Base-by-base conservation (phyloP, 2,888 invertebrate species). In the Cotesia congregata region DNA sequence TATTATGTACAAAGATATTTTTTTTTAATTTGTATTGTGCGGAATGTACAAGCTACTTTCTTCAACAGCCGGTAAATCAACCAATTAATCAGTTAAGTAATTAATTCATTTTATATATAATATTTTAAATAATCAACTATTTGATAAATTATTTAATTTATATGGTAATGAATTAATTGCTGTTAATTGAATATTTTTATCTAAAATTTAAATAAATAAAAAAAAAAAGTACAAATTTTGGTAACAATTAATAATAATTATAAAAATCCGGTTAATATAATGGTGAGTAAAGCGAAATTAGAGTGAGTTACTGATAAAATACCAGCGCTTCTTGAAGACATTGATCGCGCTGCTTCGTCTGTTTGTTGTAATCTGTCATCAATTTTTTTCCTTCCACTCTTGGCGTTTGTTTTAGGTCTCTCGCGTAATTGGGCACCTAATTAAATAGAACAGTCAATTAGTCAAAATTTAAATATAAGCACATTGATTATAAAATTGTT, bases 261-360 rank as follows among this genome's bases (percentile, higher is more conserved):
- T 77, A 81, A 79, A 39, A 81, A 67, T 15, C 70, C 67, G 0
- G 77, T 78, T 0, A 80, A 68, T 6, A 80, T 38, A 60, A 81
- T 77, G 6, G 77, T 61, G 17, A 76, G 68, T 7, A 73, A 38
- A n/a, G 71, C 77, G 17, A 75, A 61, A 41, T 79, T 74, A 5
- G 77, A 72, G 64, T 72, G 75, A 3, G 78, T 71, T n/a, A 79
- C 73, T 61, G 79, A 80, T 41, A 76, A 20, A 15, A 76, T 72
- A 67, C 80, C 80, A 7, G 83, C 77, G 78, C 83, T 84, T 74
- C 82, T 85, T 69, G 87, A 88, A 9, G 87, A 87, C 85, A 87
- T 87, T 69, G 88, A 87, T 76, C 86, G 87, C 39, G 87, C 85
- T 15, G 86, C 86, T 76, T 87, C 88, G 79, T 88, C 87, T 70